phyloP scores from a whole-genome alignment of 2,113 vertebrate genomes.

The Ciconia boyciana region DNA sequence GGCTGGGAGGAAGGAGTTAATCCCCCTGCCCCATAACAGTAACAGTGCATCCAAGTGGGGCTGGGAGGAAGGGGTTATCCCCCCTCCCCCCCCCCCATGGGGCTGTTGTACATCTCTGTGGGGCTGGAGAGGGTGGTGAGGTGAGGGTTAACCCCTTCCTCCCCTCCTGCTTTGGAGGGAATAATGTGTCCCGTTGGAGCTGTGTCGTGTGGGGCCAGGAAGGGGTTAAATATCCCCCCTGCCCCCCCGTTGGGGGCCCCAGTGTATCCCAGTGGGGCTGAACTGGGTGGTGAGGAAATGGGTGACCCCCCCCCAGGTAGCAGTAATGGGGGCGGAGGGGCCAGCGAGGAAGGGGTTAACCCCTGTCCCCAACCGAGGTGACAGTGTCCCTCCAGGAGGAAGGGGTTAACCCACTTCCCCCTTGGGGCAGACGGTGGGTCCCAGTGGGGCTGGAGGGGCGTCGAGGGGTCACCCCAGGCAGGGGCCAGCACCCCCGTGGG shows the following conservation, averaged over 20 bases:
- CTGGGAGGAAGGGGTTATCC: neutral
- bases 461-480: neutral
- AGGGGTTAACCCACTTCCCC: neutral
- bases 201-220: neutral
- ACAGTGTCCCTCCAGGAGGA: neutral
- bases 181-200: neutral
- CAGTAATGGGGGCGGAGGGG: neutral
- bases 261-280: neutral
- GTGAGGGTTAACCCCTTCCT: neutral
- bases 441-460: neutral
- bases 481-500: neutral
- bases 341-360: neutral
- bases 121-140: neutral
- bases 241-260: accelerated
- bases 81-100: accelerated
- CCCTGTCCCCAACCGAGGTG: neutral
- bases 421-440: neutral
- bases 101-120: neutral
- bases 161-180: neutral
- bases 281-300: neutral
- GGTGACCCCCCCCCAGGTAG: neutral
- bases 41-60: neutral
- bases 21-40: neutral
- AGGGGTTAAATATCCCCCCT: neutral
- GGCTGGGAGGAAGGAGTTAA: neutral